A percentile compares a stretch with the other conserved stretches of the same genome.
Evolutionary conservation across 2,113 vertebrate genomes (phyloP).

Genomic region (Falcunculus frontatus): DNA sequence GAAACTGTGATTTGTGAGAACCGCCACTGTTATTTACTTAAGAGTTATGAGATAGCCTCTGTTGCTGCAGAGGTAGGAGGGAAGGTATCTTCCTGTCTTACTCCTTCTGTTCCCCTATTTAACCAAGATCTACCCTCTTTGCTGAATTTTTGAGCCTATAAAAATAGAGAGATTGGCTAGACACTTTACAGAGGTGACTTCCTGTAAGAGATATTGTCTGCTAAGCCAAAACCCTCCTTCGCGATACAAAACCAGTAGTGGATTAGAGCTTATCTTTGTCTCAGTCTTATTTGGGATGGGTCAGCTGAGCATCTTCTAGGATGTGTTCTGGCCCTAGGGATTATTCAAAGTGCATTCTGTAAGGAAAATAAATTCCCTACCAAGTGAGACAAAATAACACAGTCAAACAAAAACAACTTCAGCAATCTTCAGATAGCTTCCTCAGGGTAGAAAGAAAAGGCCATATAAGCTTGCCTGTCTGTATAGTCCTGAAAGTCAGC

Average conservation of each 20-base stretch:
- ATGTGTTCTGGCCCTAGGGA: not conserved
- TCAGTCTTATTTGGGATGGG: not conserved
- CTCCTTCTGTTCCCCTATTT: not conserved
- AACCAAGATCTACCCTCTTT: not conserved
- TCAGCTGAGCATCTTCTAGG: not conserved
- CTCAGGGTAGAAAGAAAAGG: not conserved
- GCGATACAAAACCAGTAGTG: not conserved
- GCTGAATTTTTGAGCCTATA: not conserved
- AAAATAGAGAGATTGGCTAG: not conserved
- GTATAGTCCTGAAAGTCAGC: not conserved
- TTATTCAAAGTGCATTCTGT: not conserved
- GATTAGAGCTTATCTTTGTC: not conserved
- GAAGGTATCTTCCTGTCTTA: not conserved
- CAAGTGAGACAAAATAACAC: not conserved
- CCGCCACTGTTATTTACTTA: not conserved
- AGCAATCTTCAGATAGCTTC: not conserved
- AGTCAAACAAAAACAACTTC: not conserved
- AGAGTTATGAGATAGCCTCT: not conserved
- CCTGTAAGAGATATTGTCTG: not conserved
- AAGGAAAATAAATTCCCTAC: not conserved
- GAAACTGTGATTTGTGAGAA: not conserved
- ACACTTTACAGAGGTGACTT: not conserved
- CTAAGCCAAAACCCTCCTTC: not conserved
- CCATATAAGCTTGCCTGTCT: not conserved
- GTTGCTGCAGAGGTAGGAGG: not conserved